These are phyloP conservation scores for Bradypus variegatus DNA, from an alignment of 2,797 vertebrate genomes.

Conservation along the genomic window DNA sequence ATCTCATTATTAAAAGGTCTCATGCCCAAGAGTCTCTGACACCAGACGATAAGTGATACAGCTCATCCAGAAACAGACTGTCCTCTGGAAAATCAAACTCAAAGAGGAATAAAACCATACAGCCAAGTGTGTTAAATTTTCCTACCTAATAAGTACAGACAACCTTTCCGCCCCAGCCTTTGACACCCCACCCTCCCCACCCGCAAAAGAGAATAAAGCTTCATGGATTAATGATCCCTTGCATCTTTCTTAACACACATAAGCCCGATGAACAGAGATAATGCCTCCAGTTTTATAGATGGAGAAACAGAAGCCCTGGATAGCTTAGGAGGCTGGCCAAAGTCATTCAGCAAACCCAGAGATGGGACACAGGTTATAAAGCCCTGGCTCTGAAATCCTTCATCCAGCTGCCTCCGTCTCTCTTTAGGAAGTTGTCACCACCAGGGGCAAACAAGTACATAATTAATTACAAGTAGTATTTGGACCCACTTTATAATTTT, in stretches of 20 bases:
- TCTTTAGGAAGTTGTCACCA: neutral
- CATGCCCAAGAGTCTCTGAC: neutral
- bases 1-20: conserved; percentile 11
- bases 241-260: neutral
- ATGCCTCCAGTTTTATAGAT: neutral
- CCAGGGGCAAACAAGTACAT: neutral
- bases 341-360: neutral
- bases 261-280: neutral
- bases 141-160: neutral
- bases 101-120: neutral
- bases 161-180: neutral
- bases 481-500: neutral
- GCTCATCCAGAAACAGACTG: conserved; percentile 24
- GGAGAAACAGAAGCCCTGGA: neutral
- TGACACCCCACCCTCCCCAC: neutral
- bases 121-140: neutral
- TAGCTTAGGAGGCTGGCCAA: neutral
- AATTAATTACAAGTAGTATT: neutral
- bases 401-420: neutral
- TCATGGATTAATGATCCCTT: neutral
- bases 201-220: neutral
- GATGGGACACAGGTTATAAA: neutral
- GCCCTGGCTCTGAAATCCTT: neutral
- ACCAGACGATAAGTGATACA: neutral
- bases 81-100: conserved; percentile 44